These are phyloP conservation scores for Drosophila fuyamai DNA, from an alignment of 1,140 invertebrate species.

Conservation along the genomic window DNA sequence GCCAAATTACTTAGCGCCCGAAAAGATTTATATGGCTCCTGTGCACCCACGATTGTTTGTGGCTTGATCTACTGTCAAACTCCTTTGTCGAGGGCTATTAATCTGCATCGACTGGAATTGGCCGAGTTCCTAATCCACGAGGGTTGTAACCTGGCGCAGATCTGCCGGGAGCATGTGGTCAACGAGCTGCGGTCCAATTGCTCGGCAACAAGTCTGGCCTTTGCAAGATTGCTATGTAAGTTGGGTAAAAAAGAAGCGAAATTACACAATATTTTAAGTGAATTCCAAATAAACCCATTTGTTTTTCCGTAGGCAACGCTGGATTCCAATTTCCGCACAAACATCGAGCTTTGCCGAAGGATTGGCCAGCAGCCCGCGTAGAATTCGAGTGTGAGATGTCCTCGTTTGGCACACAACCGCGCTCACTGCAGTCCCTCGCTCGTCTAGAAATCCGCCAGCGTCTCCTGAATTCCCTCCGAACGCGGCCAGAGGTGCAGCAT, in stretches of 20 bases:
- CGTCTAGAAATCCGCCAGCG: slow-evolving; percentile 60
- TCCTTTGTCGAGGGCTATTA: slow-evolving; percentile 85
- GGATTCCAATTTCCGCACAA: slow-evolving; percentile 68
- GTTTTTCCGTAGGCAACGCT: slow-evolving; percentile 44
- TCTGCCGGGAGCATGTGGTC: slow-evolving; percentile 58
- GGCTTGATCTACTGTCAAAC: slow-evolving; percentile 85
- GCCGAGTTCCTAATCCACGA: slow-evolving; percentile 85
- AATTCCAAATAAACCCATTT: neutral
- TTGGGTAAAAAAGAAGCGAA: neutral
- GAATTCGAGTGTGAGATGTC: slow-evolving; percentile 56
- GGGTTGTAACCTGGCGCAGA: slow-evolving; percentile 84
- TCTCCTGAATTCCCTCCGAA: slow-evolving; percentile 45
- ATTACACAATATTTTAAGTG: neutral
- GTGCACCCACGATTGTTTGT: slow-evolving; percentile 51
- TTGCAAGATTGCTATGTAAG: slow-evolving; percentile 68
- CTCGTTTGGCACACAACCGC: slow-evolving; percentile 39
- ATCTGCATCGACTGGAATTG: slow-evolving; percentile 82
- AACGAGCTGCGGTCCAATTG: slow-evolving; percentile 49
- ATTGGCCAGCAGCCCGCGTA: slow-evolving; percentile 30
- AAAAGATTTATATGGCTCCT: slow-evolving; percentile 50
- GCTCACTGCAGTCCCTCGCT: slow-evolving; percentile 57
- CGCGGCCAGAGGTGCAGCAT: slow-evolving; percentile 31
- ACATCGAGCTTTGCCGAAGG: slow-evolving; percentile 7
- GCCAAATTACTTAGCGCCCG: slow-evolving; percentile 66
- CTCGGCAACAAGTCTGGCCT: slow-evolving; percentile 24